These are phyloP conservation scores for Caenorhabditis tropicalis DNA, from an alignment of 1,140 invertebrate genomes.

Conservation along the genomic window DNA sequence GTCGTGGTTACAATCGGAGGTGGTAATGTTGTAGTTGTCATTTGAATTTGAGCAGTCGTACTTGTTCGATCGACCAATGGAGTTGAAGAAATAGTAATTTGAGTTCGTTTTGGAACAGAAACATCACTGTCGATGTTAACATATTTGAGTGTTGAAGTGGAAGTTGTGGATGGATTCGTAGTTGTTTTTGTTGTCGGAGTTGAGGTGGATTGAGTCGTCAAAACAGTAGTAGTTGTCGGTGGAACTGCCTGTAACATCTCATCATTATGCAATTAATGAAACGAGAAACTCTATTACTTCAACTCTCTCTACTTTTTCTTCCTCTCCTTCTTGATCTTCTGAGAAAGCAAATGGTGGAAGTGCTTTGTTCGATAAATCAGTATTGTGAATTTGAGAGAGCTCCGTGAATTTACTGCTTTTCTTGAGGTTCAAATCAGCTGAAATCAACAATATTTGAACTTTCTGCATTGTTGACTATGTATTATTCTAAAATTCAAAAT, in stretches of 20 bases:
- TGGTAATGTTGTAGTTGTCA: neutral
- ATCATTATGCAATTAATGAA: neutral
- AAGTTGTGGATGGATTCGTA: neutral
- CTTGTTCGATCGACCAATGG: neutral
- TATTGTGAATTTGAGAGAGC: conserved; percentile 10
- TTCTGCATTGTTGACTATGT: too few relatives aligned
- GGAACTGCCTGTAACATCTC: conserved; percentile 1
- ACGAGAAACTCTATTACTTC: neutral
- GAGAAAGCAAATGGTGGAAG: conserved; percentile 11
- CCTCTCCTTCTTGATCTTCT: neutral
- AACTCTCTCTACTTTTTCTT: neutral
- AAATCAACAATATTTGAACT: neutral
- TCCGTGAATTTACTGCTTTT: conserved; percentile 27
- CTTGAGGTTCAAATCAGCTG: neutral
- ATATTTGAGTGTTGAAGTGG: neutral
- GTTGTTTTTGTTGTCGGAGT: neutral
- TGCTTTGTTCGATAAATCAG: neutral
- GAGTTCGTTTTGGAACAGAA: neutral
- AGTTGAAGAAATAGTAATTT: neutral
- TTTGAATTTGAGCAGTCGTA: neutral
- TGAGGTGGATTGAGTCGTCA: neutral
- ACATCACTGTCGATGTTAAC: conserved; percentile 1
- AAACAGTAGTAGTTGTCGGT: neutral
- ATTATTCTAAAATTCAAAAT: neutral
- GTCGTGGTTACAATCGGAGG: neutral